Base-by-base conservation (phyloP, 2,888 invertebrate species). In the Trichopoda pennipes region DNA sequence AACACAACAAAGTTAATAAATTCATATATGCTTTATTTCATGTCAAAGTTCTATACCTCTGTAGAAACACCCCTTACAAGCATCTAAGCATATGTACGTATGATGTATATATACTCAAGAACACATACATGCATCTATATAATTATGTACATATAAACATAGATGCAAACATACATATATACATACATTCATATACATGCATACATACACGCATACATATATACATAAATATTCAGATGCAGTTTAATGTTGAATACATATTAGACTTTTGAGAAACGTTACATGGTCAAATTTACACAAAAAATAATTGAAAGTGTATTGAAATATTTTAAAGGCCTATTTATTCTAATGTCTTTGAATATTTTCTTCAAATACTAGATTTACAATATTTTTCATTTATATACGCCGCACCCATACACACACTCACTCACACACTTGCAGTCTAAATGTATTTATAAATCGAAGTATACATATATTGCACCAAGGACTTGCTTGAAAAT, bases 401-500 rank as follows among this genome's bases (percentile, higher is more conserved):
- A 44, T n/a, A n/a, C 7, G n/a, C n/a, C 1, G 44, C 44, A 44
- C 21, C n/a, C n/a, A n/a, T n/a, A n/a, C n/a, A n/a, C n/a, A n/a
- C n/a, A n/a, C n/a, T n/a, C n/a, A n/a, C n/a, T n/a, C n/a, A n/a
- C n/a, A n/a, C n/a, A n/a, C 28, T 28, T 28, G 28, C 4, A 28
- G 44, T 12, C 17, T 55, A 16, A 6, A 8, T 49, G 4, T 21
- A 17, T 35, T 28, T 23, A 2, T 38, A 23, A 12, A 58, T 49
- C 23, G 19, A 32, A 42, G 23, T 53, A 38, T 6, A 14, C 64
- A n/a, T n/a, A 28, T 28, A 8, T 49, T 66, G 49, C 38, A 66
- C 14, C n/a, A 51, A 44, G 70, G 44, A 53, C 66, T 44, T 72
- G 44, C 53, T 28, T 56, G 49, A 63, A 63, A 51, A 72, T 49